Conservation (phyloP, 2,113 vertebrate species). For the Cyphomyrus plagiostoma region DNA sequence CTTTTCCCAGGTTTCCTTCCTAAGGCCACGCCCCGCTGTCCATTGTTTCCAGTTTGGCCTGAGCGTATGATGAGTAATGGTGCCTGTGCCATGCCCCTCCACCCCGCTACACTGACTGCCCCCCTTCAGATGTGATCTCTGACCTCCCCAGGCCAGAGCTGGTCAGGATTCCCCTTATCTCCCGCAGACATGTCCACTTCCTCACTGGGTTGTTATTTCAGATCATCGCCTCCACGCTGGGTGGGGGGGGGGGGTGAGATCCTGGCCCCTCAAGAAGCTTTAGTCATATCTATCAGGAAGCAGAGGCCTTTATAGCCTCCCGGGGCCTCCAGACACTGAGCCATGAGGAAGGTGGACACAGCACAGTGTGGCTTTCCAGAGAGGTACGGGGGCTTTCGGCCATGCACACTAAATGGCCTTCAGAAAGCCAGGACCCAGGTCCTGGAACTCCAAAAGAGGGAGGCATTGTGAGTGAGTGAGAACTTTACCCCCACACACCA, state of each 20-base stretch:
- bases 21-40: background rate
- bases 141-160: conserved; percentile 35
- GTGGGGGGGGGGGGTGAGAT: background rate
- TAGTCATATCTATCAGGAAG: background rate
- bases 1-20: background rate
- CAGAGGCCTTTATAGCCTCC: background rate
- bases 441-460: background rate
- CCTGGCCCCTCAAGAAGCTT: background rate
- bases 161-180: conserved; percentile 19
- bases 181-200: conserved; percentile 18
- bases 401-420: background rate
- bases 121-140: conserved; percentile 21
- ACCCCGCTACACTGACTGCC: conserved; percentile 13
- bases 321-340: background rate
- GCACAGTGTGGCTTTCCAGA: background rate
- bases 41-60: background rate
- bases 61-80: background rate
- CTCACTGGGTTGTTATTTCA: conserved; percentile 19
- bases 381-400: background rate
- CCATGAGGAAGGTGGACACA: background rate
- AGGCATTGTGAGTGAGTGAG: background rate
- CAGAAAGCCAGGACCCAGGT: background rate
- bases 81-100: background rate
- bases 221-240: background rate
- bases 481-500: background rate